phyloP scores from a whole-genome alignment of 2,888 invertebrate species.

The Tanypteryx hageni region DNA sequence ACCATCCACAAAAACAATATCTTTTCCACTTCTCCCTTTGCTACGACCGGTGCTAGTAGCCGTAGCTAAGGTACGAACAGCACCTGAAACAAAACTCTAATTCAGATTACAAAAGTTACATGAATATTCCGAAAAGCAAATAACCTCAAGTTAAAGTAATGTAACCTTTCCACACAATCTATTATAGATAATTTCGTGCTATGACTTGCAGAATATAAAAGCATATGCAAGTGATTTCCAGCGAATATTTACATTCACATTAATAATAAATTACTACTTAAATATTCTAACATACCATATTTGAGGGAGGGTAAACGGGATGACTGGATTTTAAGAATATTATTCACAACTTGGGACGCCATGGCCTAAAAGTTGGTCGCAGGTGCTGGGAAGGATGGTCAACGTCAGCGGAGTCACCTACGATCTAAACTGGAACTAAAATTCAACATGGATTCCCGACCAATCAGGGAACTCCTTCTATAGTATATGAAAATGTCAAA shows the following conservation, averaged over 20 bases:
- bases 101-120: neutral
- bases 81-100: neutral
- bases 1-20: conserved; percentile 97
- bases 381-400: neutral
- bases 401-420: neutral
- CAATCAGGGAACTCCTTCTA: conserved; percentile 21
- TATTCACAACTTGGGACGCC: conserved; percentile 46
- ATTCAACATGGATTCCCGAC: conserved; percentile 43
- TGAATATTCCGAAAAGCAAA: neutral
- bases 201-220: neutral
- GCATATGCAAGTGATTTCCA: too few relatives aligned
- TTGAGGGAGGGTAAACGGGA: neutral
- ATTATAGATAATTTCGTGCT: neutral
- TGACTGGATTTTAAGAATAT: conserved; percentile 21
- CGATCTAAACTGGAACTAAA: neutral
- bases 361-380: neutral
- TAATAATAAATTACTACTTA: neutral
- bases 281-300: neutral
- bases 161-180: neutral
- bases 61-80: neutral
- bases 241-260: neutral
- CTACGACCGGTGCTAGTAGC: neutral
- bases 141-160: neutral
- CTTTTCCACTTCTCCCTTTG: conserved; percentile 83
- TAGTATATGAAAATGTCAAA: conserved; percentile 54